These are phyloP conservation scores for Sphecodes monilicornis DNA, from an alignment of 2,888 invertebrate genomes.

Conservation along the genomic window DNA sequence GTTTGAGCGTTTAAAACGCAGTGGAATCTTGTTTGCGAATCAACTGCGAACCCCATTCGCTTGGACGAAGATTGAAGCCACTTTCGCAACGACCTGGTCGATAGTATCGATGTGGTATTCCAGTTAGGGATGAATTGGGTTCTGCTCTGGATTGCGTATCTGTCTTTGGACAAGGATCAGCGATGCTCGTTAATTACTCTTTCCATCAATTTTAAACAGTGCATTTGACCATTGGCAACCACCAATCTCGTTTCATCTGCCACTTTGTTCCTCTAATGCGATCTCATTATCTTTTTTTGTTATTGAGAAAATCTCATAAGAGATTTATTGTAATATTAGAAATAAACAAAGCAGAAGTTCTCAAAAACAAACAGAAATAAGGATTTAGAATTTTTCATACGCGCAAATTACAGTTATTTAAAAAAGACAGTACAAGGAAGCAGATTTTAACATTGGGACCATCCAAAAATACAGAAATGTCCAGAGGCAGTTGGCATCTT, in stretches of 20 bases:
- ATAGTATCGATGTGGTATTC: conserved; percentile 34
- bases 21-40: conserved; percentile 60
- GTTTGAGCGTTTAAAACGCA: conserved; percentile 60
- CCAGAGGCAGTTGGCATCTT: no score
- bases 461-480: no score
- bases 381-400: no score
- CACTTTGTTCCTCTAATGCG: not conserved
- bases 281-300: no score
- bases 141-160: conserved; percentile 22
- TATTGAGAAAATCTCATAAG: no score
- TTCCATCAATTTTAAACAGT: conserved; percentile 6
- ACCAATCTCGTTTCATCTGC: not conserved
- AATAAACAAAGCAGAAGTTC: no score
- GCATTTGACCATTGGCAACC: not conserved
- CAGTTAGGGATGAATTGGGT: conserved; percentile 27
- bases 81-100: conserved; percentile 24
- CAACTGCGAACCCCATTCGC: conserved; percentile 44
- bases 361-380: no score
- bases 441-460: no score
- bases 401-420: no score
- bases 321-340: no score
- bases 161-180: not conserved
- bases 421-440: no score
- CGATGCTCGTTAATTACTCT: conserved; percentile 8
- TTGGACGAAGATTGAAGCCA: conserved; percentile 44